These are phyloP conservation scores for Harpagoxenus sublaevis DNA, from an alignment of 2,888 invertebrate genomes.

Conservation along the genomic window DNA sequence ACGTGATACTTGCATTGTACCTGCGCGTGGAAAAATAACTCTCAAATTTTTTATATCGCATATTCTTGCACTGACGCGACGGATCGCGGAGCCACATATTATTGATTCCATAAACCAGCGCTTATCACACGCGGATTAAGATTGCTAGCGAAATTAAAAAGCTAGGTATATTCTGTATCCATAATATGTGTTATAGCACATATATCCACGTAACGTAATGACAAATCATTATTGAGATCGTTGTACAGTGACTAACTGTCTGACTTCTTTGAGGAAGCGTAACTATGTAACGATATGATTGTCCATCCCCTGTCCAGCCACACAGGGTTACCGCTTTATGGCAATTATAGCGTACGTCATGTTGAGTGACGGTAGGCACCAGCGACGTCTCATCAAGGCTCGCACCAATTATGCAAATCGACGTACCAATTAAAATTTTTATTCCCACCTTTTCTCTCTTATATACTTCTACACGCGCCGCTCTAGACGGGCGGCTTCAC, in stretches of 20 bases:
- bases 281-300: conserved; percentile 24
- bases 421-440: conserved; percentile 67
- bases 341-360: conserved; percentile 64
- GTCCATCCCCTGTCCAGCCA: neutral
- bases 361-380: conserved; percentile 50
- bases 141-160: neutral
- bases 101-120: neutral
- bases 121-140: neutral
- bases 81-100: neutral
- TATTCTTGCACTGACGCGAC: neutral
- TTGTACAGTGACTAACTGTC: neutral
- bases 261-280: neutral
- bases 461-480: neutral
- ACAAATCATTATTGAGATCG: neutral
- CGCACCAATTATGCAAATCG: conserved; percentile 76
- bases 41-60: neutral
- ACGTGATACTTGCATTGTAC: conserved; percentile 67
- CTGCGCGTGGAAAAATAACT: conserved; percentile 20
- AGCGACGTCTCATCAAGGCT: conserved; percentile 58
- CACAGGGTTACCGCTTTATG: conserved; percentile 35
- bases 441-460: conserved; percentile 36
- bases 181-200: neutral
- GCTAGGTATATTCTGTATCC: neutral
- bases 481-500: conserved; percentile 30
- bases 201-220: neutral